These are phyloP conservation scores for Empidonax alnorum DNA, from an alignment of 2,113 vertebrate genomes.

Conservation along the genomic window DNA sequence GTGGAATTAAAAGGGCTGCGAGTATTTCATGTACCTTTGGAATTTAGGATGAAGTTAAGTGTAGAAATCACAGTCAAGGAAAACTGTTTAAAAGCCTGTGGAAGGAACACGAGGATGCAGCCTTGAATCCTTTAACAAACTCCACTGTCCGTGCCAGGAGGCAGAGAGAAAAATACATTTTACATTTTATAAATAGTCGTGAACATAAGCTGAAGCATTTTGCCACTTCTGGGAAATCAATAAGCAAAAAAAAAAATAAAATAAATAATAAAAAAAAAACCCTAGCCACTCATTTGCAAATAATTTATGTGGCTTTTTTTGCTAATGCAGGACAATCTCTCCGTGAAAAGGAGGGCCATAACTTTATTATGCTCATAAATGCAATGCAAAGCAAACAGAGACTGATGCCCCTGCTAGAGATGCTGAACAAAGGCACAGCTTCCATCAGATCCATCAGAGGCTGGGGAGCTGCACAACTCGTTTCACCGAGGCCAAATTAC, in stretches of 20 bases:
- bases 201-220: slow-evolving; percentile 68
- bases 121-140: slow-evolving; percentile 47
- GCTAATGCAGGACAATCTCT: slow-evolving; percentile 69
- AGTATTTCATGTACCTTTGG: neutral
- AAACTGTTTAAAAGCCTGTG: slow-evolving; percentile 8
- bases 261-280: too few relatives aligned
- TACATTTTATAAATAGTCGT: slow-evolving; percentile 62
- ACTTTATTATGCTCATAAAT: slow-evolving; percentile 73
- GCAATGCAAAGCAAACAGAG: slow-evolving; percentile 65
- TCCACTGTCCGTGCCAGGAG: slow-evolving; percentile 3
- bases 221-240: slow-evolving; percentile 70
- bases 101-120: slow-evolving; percentile 1
- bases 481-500: slow-evolving; percentile 19
- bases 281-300: slow-evolving; percentile 62
- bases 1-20: neutral
- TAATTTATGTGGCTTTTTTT: slow-evolving; percentile 60
- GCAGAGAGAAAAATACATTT: slow-evolving; percentile 52
- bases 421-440: slow-evolving; percentile 42
- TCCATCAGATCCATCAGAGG: neutral
- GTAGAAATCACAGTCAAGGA: neutral
- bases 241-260: slow-evolving; percentile 32
- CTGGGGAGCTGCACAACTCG: neutral
- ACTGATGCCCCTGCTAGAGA: neutral
- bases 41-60: neutral
- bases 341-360: slow-evolving; percentile 73